Conservation (phyloP, 2,113 vertebrate species). For the Dendrocopos noguchii region DNA sequence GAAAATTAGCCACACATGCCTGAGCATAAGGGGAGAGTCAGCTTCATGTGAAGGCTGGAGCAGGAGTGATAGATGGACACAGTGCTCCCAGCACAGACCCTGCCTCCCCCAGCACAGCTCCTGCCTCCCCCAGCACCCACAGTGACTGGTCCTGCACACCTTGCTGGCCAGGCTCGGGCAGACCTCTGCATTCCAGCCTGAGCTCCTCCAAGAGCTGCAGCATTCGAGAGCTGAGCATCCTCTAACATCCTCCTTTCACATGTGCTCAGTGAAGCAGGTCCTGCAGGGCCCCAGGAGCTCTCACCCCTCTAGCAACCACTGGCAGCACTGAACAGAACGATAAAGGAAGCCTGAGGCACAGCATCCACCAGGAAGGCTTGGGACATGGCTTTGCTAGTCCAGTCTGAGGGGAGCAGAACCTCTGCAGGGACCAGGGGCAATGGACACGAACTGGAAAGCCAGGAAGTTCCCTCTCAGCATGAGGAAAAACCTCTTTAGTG, state of each 20-base stretch:
- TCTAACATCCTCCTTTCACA: background rate
- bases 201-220: no score
- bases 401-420: background rate
- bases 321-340: background rate
- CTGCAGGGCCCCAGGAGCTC: accelerated
- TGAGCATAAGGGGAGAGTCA: background rate
- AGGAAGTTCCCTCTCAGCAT: no score
- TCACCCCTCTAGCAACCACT: background rate
- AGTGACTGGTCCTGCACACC: accelerated
- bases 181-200: background rate
- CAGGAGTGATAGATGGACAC: background rate
- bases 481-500: no score
- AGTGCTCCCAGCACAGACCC: background rate
- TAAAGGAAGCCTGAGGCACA: background rate
- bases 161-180: background rate
- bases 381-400: background rate
- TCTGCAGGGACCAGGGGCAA: no score
- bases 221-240: background rate
- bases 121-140: background rate
- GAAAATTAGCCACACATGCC: accelerated
- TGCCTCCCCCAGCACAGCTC: background rate
- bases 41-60: accelerated
- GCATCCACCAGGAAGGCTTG: background rate
- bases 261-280: background rate
- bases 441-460: no score